A percentile compares a stretch with the other conserved stretches of the same genome.
phyloP scores from a whole-genome alignment of 2,797 vertebrate species.

The Eospalax fontanierii region DNA sequence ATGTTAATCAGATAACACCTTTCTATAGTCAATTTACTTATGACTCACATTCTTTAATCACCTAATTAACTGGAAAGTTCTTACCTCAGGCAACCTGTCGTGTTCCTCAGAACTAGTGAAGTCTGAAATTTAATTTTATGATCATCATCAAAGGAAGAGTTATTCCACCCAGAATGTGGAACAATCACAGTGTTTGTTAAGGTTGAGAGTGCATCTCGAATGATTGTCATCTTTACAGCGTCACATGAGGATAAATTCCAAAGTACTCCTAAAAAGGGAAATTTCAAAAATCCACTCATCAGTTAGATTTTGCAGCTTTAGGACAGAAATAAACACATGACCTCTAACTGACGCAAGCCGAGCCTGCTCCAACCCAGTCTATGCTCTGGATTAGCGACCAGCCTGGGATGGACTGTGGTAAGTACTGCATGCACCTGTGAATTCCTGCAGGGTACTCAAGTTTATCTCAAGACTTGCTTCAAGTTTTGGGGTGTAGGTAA shows the following conservation, averaged over 20 bases:
- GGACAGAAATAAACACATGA: constrained; percentile 21
- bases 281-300: constrained; percentile 56
- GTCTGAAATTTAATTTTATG: constrained; percentile 99
- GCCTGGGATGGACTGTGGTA: neutral
- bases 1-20: constrained; percentile 16
- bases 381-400: neutral
- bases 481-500: constrained; percentile 17
- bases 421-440: neutral
- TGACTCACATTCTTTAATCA: neutral
- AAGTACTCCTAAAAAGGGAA: constrained; percentile 93
- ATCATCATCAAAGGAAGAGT: constrained; percentile 96
- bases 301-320: constrained; percentile 45
- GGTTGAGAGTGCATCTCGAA: constrained; percentile 96
- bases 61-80: constrained; percentile 13
- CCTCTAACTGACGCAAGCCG: neutral
- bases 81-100: constrained; percentile 97
- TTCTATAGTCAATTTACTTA: constrained; percentile 10
- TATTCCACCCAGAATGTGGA: constrained; percentile 99
- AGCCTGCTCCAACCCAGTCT: neutral
- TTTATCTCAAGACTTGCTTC: neutral
- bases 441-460: neutral
- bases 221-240: constrained; percentile 98
- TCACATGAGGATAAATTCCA: constrained; percentile 99
- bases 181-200: constrained; percentile 99
- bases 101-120: constrained; percentile 98